Evolutionary conservation across 2,888 invertebrate species (phyloP).

Genomic region (Schizaphis graminum): DNA sequence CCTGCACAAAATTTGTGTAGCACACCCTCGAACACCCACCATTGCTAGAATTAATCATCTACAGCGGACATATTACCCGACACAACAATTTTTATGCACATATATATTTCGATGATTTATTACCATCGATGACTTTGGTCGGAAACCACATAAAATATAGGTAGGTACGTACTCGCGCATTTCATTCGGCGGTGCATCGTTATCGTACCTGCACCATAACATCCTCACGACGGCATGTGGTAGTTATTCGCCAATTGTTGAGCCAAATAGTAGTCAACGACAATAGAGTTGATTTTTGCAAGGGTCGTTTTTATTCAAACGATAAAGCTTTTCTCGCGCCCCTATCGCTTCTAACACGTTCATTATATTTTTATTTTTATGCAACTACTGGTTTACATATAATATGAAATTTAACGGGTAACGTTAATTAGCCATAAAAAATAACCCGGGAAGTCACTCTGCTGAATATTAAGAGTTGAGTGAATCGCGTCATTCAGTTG

Average conservation of each 20-base stretch:
- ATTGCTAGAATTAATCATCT: constrained; percentile 26
- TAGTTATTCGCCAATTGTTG: not conserved
- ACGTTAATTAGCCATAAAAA: not conserved
- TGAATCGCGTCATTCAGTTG: not conserved
- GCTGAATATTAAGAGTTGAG: not conserved
- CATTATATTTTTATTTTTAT: not conserved
- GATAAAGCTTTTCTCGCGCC: not conserved
- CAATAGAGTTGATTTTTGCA: not conserved
- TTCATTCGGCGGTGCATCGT: not conserved
- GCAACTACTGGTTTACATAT: not conserved
- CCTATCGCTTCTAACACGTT: not conserved
- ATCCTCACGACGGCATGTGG: not conserved
- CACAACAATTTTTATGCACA: not conserved
- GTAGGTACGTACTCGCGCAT: not conserved
- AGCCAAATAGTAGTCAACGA: not conserved
- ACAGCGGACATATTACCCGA: not conserved
- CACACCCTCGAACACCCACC: too few relatives aligned
- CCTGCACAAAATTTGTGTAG: not conserved
- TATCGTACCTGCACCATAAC: not conserved
- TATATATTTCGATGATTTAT: constrained; percentile 21
- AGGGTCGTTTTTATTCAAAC: not conserved
- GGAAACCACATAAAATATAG: not conserved
- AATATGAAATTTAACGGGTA: not conserved
- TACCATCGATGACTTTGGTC: not conserved
- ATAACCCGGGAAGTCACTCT: not conserved